Conservation (phyloP, 2,113 vertebrate species). For the Nicator chloris region DNA sequence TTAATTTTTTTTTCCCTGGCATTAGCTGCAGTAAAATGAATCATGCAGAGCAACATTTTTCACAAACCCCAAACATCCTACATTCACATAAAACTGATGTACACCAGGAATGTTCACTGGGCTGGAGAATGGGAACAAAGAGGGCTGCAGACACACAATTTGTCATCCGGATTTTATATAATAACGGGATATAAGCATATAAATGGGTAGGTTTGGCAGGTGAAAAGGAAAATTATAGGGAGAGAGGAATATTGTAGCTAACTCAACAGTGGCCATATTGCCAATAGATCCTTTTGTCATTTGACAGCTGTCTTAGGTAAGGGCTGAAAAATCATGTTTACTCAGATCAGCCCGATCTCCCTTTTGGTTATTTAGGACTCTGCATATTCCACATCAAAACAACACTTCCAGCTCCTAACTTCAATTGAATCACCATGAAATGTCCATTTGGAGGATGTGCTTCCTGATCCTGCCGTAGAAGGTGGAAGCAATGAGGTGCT, state of each 20-base stretch:
- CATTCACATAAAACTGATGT: slow-evolving; percentile 66
- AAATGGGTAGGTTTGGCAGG: slow-evolving; percentile 66
- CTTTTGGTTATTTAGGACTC: slow-evolving; percentile 9
- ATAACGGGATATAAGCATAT: slow-evolving; percentile 66
- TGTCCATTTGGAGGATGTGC: not conserved
- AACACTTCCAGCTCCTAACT: not conserved
- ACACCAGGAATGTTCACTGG: slow-evolving; percentile 52
- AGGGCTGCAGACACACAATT: slow-evolving; percentile 58
- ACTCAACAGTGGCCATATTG: slow-evolving; percentile 43
- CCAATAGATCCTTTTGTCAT: slow-evolving; percentile 54
- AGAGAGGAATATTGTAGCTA: slow-evolving; percentile 50
- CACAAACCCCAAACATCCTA: slow-evolving; percentile 57
- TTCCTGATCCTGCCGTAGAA: not conserved
- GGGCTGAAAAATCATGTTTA: slow-evolving; percentile 48
- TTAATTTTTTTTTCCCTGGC: not conserved
- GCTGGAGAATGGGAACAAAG: slow-evolving; percentile 62
- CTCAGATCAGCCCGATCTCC: not conserved
- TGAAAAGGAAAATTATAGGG: slow-evolving; percentile 65
- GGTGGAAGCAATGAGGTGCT: not conserved
- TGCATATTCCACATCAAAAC: not conserved
- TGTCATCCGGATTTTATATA: slow-evolving; percentile 66
- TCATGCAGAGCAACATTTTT: slow-evolving; percentile 64
- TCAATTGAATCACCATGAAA: not conserved
- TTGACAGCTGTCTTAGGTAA: slow-evolving; percentile 47
- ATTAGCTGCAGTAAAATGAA: slow-evolving; percentile 63